These are phyloP conservation scores for Mylabris sibirica DNA, from an alignment of 2,888 invertebrate species.

Conservation along the genomic window DNA sequence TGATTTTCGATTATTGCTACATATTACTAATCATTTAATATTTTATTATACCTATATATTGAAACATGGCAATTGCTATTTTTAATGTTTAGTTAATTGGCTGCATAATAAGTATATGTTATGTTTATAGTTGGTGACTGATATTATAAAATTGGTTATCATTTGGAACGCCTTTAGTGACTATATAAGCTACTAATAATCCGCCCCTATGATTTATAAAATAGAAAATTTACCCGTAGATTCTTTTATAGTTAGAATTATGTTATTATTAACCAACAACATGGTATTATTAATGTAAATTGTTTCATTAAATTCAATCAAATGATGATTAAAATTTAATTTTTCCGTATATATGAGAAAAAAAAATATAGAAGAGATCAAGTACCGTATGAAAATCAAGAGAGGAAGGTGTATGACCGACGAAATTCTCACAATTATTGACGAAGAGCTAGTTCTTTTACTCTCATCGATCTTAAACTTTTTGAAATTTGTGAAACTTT, in stretches of 20 bases:
- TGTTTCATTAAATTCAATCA: neutral
- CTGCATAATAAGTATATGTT: constrained; percentile 32
- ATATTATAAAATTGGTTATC: constrained; percentile 17
- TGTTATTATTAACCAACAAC: neutral
- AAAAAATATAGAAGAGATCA: neutral
- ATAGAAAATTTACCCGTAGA: neutral
- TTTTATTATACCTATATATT: constrained; percentile 25
- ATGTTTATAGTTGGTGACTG: constrained; percentile 21
- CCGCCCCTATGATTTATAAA: neutral
- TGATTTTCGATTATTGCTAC: neutral
- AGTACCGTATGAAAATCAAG: constrained; percentile 29
- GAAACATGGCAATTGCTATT: constrained; percentile 33
- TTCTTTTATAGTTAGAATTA: neutral
- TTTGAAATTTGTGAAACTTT: neutral
- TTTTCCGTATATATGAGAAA: neutral
- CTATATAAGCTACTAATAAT: neutral
- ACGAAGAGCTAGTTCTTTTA: neutral
- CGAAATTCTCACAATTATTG: constrained; percentile 36
- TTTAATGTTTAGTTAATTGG: constrained; percentile 33
- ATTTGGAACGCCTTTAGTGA: neutral
- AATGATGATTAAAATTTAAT: neutral
- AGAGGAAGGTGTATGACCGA: constrained; percentile 33
- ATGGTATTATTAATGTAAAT: neutral
- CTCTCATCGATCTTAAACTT: neutral
- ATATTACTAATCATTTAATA: neutral